Conservation (phyloP, 2,797 vertebrate genomes). For the Synaphobranchus kaupii region DNA sequence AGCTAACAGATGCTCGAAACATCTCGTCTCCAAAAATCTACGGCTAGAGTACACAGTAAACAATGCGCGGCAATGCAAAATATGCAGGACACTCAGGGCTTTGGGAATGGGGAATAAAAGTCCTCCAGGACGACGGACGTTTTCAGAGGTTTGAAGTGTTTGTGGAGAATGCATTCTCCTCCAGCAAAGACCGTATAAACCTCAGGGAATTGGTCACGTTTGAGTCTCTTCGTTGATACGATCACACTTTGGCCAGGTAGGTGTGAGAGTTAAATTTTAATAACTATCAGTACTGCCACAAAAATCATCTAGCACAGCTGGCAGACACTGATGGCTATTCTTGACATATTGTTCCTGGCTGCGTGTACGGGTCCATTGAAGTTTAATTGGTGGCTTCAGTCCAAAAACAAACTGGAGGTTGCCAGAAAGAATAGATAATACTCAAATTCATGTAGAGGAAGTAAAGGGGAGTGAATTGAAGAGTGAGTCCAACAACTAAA, state of each 20-base stretch:
- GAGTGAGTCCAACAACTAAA: constrained; percentile 46
- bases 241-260: not conserved
- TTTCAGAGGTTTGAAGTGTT: not conserved
- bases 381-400: not conserved
- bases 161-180: not conserved
- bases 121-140: not conserved
- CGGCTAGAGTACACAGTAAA: not conserved
- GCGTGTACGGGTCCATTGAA: not conserved
- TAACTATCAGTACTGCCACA: not conserved
- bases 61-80: not conserved
- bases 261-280: not conserved
- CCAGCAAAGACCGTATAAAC: not conserved
- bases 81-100: not conserved
- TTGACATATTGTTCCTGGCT: not conserved
- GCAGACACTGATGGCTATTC: not conserved
- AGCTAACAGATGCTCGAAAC: not conserved
- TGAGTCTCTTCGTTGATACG: not conserved
- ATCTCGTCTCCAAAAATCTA: not conserved
- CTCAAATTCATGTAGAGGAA: not conserved
- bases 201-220: not conserved
- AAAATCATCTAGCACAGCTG: not conserved
- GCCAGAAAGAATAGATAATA: not conserved
- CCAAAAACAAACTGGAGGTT: not conserved
- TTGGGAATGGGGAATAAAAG: not conserved
- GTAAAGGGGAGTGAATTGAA: constrained; percentile 13